A percentile compares a stretch with the other conserved stretches of the same genome.
These are phyloP conservation scores for Parnassius glacialis DNA, from an alignment of 2,888 invertebrate species.

Conservation along the genomic window DNA sequence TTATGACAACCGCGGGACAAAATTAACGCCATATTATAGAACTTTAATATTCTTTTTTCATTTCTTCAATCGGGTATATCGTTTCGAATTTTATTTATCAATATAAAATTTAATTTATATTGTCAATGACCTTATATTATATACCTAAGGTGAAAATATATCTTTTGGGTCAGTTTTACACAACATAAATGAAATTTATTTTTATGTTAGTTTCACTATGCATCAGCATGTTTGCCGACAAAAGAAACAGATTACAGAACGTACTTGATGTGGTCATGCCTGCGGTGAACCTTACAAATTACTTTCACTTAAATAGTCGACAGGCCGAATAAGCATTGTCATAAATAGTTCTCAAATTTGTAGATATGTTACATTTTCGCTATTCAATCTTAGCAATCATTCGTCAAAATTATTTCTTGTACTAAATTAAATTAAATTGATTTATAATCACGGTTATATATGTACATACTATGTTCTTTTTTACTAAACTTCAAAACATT, in stretches of 20 bases:
- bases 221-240: conserved; percentile 24
- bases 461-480: too few species aligned
- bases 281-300: conserved; percentile 53
- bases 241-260: conserved; percentile 48
- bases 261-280: conserved; percentile 45
- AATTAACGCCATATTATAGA: too few species aligned
- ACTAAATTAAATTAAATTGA: too few species aligned
- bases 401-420: conserved; percentile 6
- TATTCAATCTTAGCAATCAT: conserved; percentile 35
- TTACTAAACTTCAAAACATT: too few species aligned
- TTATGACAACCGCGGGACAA: too few species aligned
- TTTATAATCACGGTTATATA: too few species aligned
- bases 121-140: conserved; percentile 11
- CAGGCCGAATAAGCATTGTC: conserved; percentile 40
- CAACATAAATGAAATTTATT: conserved; percentile 17
- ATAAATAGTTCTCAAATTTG: conserved; percentile 43
- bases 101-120: conserved; percentile 4
- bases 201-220: conserved; percentile 17
- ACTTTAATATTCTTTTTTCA: too few species aligned
- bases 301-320: conserved; percentile 60
- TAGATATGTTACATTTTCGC: conserved; percentile 40
- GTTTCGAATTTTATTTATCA: too few species aligned
- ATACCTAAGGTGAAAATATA: conserved; percentile 11
- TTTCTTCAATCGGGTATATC: too few species aligned
- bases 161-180: conserved; percentile 4